These are phyloP conservation scores for Blastomussa wellsi DNA, from an alignment of 92 coral and sea anemone species.

Conservation along the genomic window DNA sequence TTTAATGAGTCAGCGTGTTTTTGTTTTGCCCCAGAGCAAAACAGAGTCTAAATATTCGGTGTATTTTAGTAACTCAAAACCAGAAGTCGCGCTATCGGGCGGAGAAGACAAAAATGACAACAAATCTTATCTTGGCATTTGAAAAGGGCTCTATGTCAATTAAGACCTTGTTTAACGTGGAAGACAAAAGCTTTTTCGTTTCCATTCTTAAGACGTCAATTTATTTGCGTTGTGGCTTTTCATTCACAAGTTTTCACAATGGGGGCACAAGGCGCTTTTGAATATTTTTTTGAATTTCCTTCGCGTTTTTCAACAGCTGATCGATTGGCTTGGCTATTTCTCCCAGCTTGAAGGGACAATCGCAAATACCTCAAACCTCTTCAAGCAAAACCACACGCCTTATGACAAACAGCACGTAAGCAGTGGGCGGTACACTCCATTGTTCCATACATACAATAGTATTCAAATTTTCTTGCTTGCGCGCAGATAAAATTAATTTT, in stretches of 20 bases:
- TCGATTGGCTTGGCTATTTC: background rate
- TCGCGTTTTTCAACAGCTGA: background rate
- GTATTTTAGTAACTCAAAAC: conserved; percentile 18
- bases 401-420: conserved; percentile 17
- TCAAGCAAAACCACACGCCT: background rate
- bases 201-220: background rate
- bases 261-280: background rate
- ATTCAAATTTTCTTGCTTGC: conserved; percentile 6
- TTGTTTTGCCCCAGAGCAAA: background rate
- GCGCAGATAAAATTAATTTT: background rate
- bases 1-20: background rate
- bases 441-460: background rate
- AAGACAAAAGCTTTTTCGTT: conserved; percentile 8
- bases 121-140: background rate
- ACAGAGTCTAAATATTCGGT: background rate
- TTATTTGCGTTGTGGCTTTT: conserved; percentile 2
- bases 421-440: background rate
- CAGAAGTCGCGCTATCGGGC: background rate
- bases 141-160: conserved; percentile 10
- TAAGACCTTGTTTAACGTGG: conserved; percentile 3
- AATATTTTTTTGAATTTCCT: background rate
- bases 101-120: background rate
- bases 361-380: background rate
- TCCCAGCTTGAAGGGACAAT: background rate
- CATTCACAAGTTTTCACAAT: conserved; percentile 7